phyloP scores from a whole-genome alignment of 1,140 invertebrate genomes.

The Sarcophaga peregrina region DNA sequence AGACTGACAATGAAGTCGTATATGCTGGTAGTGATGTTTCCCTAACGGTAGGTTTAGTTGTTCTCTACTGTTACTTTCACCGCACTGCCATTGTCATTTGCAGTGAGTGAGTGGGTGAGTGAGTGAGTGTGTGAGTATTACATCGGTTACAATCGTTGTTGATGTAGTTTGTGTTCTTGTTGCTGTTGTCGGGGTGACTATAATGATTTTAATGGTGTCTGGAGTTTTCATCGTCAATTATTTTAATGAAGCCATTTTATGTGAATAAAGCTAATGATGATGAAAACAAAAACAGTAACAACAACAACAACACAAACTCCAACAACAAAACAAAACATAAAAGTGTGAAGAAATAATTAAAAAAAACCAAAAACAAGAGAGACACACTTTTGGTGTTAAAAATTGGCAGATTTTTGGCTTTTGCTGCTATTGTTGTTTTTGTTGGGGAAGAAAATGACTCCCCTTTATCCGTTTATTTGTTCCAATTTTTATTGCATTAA shows the following conservation, averaged over 20 bases:
- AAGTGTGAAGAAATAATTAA: neutral
- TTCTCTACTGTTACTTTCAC: no score
- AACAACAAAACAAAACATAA: neutral
- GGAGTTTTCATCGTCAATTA: conserved; percentile 39
- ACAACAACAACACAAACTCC: neutral
- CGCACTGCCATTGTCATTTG: no score
- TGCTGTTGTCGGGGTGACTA: conserved; percentile 28
- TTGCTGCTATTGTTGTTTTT: neutral
- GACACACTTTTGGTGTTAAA: conserved; percentile 9
- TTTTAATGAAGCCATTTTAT: conserved; percentile 41
- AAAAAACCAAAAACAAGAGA: neutral
- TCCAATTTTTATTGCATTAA: neutral
- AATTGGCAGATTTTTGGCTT: conserved; percentile 7
- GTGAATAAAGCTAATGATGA: conserved; percentile 34
- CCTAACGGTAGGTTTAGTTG: no score
- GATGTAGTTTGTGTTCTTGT: neutral
- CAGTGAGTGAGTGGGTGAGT: no score
- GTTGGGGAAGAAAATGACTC: neutral
- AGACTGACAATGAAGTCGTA: no score
- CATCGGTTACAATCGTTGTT: neutral
- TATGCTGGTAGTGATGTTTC: no score
- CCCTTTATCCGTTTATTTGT: neutral
- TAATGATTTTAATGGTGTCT: conserved; percentile 40
- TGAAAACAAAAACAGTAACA: neutral
- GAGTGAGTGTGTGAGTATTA: no score